A percentile compares a stretch with the other conserved stretches of the same genome.
Conservation (phyloP, 2,113 vertebrate genomes). For the Heloderma charlesbogerti region DNA sequence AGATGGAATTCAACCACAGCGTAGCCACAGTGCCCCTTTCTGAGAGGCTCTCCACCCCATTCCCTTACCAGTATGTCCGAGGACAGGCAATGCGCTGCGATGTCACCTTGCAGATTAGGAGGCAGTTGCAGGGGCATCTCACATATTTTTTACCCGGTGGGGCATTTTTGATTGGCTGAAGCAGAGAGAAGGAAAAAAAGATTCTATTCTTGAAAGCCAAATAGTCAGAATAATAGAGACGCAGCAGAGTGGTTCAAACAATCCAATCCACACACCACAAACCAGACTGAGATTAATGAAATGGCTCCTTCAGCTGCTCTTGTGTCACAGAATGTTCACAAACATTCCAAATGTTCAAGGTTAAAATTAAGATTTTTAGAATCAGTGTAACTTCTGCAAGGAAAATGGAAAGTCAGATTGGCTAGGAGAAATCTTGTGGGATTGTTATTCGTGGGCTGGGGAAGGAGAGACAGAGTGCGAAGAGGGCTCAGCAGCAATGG, state of each 20-base stretch:
- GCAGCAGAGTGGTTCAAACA: not conserved
- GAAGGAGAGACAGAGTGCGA: not conserved
- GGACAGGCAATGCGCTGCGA: constrained; percentile 92
- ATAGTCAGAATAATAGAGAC: no score
- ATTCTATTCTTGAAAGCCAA: not conserved
- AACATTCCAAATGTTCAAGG: not conserved
- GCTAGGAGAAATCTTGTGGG: not conserved
- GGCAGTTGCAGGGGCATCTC: constrained; percentile 91
- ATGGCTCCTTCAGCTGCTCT: not conserved
- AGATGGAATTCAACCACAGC: not conserved
- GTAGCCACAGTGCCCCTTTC: not conserved
- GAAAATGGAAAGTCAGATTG: not conserved
- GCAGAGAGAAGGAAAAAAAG: constrained; percentile 51
- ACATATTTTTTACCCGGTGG: constrained; percentile 93
- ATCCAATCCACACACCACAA: not conserved
- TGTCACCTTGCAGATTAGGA: constrained; percentile 93
- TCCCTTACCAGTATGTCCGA: constrained; percentile 88
- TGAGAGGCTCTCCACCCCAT: not conserved
- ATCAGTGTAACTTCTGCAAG: not conserved
- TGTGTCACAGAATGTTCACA: not conserved
- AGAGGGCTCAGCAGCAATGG: not conserved
- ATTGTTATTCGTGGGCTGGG: not conserved
- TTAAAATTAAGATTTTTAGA: not conserved
- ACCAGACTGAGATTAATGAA: not conserved
- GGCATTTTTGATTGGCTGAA: constrained; percentile 92